Conservation (phyloP, 2,888 invertebrate species). For the Cheilosia vulpina region DNA sequence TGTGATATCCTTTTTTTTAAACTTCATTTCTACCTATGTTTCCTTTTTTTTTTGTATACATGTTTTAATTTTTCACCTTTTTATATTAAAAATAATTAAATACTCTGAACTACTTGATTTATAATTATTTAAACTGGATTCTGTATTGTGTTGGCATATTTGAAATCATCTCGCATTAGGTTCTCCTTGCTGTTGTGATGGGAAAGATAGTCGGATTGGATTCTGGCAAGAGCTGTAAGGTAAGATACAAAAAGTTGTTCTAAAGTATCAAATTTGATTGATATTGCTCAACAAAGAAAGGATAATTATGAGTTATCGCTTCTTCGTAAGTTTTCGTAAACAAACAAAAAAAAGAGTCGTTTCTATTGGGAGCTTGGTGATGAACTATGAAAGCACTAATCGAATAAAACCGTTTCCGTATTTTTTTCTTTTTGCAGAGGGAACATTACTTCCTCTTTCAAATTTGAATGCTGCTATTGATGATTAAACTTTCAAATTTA, state of each 20-base stretch:
- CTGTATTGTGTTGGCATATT: constrained; percentile 77
- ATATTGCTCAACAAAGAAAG: not conserved
- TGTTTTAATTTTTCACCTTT: constrained; percentile 31
- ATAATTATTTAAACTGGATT: constrained; percentile 73
- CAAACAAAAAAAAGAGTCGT: too few species aligned
- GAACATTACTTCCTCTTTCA: too few species aligned
- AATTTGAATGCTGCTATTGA: too few species aligned
- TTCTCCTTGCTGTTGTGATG: constrained; percentile 80
- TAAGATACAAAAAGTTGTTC: not conserved
- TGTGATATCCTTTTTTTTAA: constrained; percentile 51
- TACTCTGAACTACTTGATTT: constrained; percentile 41
- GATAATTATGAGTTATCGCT: too few species aligned
- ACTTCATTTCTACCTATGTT: constrained; percentile 36
- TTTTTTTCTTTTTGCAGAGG: too few species aligned
- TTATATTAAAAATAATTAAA: constrained; percentile 65
- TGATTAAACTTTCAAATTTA: too few species aligned
- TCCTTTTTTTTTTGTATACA: constrained; percentile 46
- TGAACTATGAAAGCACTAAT: too few species aligned
- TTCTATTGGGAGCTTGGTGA: too few species aligned
- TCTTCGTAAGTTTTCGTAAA: too few species aligned
- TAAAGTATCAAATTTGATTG: not conserved
- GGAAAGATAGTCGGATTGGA: constrained; percentile 80
- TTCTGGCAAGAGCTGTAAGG: constrained; percentile 80
- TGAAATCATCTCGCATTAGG: constrained; percentile 79
- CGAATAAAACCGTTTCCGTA: too few species aligned